Evolutionary conservation across 2,113 vertebrate species (phyloP).

Genomic region (Etheostoma spectabile): DNA sequence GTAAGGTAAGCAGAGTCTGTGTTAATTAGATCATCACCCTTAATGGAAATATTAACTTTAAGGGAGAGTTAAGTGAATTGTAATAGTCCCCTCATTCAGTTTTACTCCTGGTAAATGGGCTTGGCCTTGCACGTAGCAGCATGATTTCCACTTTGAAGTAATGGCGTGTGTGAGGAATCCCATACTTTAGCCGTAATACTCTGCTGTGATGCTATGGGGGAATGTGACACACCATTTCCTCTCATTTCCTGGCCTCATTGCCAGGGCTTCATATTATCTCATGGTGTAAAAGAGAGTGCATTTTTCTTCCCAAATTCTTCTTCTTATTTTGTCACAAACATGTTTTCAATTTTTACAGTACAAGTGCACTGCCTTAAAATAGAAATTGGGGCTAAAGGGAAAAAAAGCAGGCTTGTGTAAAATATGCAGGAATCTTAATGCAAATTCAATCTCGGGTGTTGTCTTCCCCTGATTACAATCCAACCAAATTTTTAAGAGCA

Average conservation of each 20-base stretch:
- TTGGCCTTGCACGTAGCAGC: conserved; percentile 55
- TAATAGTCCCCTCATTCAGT: conserved; percentile 17
- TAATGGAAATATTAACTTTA: conserved; percentile 29
- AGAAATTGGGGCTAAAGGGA: conserved; percentile 7
- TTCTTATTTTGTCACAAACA: conserved; percentile 37
- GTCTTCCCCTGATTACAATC: conserved; percentile 50
- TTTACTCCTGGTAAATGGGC: conserved; percentile 35
- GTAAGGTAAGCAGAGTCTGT: conserved; percentile 3
- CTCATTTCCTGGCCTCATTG: conserved; percentile 61
- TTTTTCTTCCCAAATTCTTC: conserved; percentile 15
- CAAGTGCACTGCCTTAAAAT: conserved; percentile 34
- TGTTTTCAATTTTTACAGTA: conserved; percentile 41
- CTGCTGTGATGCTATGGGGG: conserved; percentile 66
- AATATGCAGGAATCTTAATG: conserved; percentile 58
- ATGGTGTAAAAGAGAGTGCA: background rate
- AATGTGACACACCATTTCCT: conserved; percentile 69
- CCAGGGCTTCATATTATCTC: conserved; percentile 41
- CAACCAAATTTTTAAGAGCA: conserved; percentile 33
- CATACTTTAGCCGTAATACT: conserved; percentile 69
- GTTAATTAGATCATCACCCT: conserved; percentile 18
- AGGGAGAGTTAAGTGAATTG: conserved; percentile 33
- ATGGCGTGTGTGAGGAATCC: conserved; percentile 73
- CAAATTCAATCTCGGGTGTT: conserved; percentile 39
- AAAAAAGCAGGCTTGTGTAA: conserved; percentile 28
- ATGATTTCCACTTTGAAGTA: conserved; percentile 68